phyloP scores from a whole-genome alignment of 2,797 vertebrate species.

The Lithobates sylvaticus region DNA sequence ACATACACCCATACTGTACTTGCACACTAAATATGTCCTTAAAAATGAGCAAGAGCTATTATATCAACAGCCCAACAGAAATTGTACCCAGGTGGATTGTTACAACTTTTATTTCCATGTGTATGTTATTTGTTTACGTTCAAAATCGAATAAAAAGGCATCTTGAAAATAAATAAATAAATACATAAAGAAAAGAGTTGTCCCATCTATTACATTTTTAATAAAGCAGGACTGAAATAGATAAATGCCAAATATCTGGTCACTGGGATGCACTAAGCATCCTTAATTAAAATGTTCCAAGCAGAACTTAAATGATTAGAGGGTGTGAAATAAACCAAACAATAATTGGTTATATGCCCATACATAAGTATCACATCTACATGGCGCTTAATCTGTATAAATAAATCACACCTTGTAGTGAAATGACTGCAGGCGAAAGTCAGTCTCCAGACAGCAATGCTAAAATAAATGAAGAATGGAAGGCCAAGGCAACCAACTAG shows the following conservation, averaged over 20 bases:
- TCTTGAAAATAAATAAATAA: no score
- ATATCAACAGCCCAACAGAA: no score
- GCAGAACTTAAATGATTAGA: conserved; percentile 18
- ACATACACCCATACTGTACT: no score
- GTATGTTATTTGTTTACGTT: no score
- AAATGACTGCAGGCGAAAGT: conserved; percentile 46
- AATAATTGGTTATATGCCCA: conserved; percentile 40
- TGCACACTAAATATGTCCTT: no score
- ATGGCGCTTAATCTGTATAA: conserved; percentile 23
- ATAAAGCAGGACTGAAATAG: background rate
- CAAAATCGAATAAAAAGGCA: no score
- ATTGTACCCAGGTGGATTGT: no score
- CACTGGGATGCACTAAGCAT: conserved; percentile 16
- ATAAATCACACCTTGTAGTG: conserved; percentile 53
- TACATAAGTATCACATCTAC: conserved; percentile 32
- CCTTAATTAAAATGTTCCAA: conserved; percentile 39
- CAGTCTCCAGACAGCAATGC: conserved; percentile 44
- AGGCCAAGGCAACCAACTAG: conserved; percentile 35
- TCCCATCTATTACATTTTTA: background rate
- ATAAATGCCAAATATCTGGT: background rate
- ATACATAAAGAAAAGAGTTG: no score
- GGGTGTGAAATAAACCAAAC: conserved; percentile 31
- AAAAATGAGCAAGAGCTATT: no score
- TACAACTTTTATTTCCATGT: no score
- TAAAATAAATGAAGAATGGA: conserved; percentile 30